Conservation (phyloP, 2,797 vertebrate genomes). For the Epinephelus coioides region DNA sequence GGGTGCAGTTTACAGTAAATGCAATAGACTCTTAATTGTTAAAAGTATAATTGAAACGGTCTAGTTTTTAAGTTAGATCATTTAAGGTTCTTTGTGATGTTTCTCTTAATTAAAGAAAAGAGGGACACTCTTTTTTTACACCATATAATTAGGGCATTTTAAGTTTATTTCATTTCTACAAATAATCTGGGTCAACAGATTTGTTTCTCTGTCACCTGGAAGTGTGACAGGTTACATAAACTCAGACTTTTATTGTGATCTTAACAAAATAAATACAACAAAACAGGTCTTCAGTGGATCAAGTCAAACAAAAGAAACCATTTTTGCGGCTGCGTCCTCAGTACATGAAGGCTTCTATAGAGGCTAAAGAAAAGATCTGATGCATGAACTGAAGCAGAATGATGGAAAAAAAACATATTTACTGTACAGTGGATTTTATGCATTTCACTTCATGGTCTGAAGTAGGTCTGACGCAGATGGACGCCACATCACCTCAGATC, state of each 20-base stretch:
- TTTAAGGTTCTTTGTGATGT: too few relatives aligned
- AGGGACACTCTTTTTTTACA: too few relatives aligned
- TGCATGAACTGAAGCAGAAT: background rate
- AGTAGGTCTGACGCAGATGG: slow-evolving; percentile 12
- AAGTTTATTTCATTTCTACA: background rate
- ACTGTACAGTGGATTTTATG: background rate
- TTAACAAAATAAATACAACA: background rate
- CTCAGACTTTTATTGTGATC: background rate
- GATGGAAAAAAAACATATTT: background rate
- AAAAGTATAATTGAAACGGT: too few relatives aligned
- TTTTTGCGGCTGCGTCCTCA: background rate
- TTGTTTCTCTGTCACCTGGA: too few relatives aligned
- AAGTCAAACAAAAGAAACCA: background rate
- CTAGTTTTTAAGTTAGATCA: too few relatives aligned
- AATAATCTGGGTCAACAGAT: too few relatives aligned
- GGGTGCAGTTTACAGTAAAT: too few relatives aligned
- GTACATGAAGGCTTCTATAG: background rate
- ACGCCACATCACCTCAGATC: slow-evolving; percentile 8
- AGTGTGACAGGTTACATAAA: background rate
- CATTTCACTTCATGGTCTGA: too few relatives aligned
- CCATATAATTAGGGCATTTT: background rate
- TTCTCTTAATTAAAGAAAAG: background rate
- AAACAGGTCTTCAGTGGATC: background rate
- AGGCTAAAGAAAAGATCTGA: background rate
- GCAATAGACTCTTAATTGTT: too few relatives aligned